phyloP scores from a whole-genome alignment of 2,113 vertebrate genomes.

The Nycticryphes semicollaris region DNA sequence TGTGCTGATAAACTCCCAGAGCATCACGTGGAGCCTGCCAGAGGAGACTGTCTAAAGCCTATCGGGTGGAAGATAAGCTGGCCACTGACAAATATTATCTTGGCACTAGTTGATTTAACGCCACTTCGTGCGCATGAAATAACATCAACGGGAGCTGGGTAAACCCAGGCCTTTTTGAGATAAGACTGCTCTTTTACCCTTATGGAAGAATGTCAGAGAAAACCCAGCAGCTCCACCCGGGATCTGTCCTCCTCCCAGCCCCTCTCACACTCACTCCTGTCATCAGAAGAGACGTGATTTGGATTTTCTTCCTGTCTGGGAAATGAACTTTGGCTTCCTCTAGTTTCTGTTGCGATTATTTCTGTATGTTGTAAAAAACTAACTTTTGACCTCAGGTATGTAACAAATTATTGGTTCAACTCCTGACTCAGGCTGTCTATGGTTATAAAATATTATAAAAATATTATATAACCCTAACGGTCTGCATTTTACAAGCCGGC shows the following conservation, averaged over 20 bases:
- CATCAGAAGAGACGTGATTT: not conserved
- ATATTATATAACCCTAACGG: not conserved
- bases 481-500: not conserved
- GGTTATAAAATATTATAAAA: not conserved
- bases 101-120: not conserved
- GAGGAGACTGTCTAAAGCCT: conserved; percentile 16
- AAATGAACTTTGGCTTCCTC: not conserved
- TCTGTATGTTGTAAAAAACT: not conserved
- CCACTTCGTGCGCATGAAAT: conserved; percentile 7
- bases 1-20: not conserved
- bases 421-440: not conserved
- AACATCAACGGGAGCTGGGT: conserved; percentile 46
- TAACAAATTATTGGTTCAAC: not conserved
- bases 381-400: conserved; percentile 24
- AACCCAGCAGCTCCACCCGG: not conserved
- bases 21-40: not conserved
- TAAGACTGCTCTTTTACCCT: conserved; percentile 52
- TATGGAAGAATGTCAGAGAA: not conserved
- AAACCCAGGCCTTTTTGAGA: conserved; percentile 46
- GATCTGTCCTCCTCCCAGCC: not conserved
- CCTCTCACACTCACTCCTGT: not conserved
- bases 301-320: conserved; percentile 12
- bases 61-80: conserved; percentile 57
- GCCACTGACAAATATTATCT: conserved; percentile 42
- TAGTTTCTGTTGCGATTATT: not conserved